phyloP scores from a whole-genome alignment of 2,113 vertebrate genomes.

The Gnathonemus echidnorhynchus region DNA sequence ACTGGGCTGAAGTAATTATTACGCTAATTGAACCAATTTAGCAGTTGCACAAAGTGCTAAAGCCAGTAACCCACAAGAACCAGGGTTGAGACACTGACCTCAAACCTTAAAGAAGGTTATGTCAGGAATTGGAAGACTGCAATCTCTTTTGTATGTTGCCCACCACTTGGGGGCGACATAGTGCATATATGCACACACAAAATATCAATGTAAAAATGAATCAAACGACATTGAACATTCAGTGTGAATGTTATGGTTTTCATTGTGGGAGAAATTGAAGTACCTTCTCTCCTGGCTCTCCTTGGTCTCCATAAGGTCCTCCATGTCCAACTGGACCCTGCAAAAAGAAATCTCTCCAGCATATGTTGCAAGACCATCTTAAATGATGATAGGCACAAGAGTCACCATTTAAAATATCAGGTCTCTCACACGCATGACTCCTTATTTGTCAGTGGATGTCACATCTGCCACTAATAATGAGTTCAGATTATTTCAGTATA shows the following conservation, averaged over 20 bases:
- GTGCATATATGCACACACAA: background rate
- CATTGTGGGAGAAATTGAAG: background rate
- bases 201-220: background rate
- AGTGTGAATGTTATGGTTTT: background rate
- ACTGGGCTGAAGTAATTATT: background rate
- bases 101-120: background rate
- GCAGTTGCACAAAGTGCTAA: background rate
- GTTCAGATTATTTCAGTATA: background rate
- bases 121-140: background rate
- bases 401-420: background rate
- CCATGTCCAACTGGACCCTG: constrained; percentile 67
- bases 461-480: background rate
- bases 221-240: background rate
- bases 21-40: background rate
- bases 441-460: background rate
- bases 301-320: constrained; percentile 61
- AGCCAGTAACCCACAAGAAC: background rate
- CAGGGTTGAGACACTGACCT: background rate
- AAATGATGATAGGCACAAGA: background rate
- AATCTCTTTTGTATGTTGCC: background rate
- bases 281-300: constrained; percentile 74
- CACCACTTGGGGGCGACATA: constrained; percentile 35
- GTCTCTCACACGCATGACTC: background rate
- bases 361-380: background rate
- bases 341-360: background rate